phyloP scores from a whole-genome alignment of 2,888 invertebrate species.

The Perithous albicinctus region DNA sequence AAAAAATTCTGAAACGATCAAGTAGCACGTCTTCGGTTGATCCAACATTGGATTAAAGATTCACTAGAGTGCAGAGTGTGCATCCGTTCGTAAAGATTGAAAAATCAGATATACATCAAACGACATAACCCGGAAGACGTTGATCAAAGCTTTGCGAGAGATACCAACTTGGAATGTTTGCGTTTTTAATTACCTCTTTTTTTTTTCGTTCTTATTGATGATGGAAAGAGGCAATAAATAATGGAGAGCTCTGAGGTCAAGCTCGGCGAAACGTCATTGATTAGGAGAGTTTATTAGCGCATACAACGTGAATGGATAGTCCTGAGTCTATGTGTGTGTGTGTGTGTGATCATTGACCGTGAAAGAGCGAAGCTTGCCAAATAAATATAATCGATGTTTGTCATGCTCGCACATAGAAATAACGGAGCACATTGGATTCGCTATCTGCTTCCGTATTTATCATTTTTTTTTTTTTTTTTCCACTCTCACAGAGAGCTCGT shows the following conservation, averaged over 20 bases:
- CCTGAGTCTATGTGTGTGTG: neutral
- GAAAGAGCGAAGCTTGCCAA: conserved; percentile 10
- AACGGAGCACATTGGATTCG: neutral
- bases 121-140: conserved; percentile 63
- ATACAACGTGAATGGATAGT: conserved; percentile 50
- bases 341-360: conserved; percentile 7
- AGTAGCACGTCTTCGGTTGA: neutral
- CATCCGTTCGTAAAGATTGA: conserved; percentile 64
- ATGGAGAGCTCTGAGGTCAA: conserved; percentile 34
- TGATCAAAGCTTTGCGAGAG: conserved; percentile 49
- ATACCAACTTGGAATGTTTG: neutral
- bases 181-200: conserved; percentile 27
- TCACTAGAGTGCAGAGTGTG: conserved; percentile 46
- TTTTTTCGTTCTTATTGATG: neutral
- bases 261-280: conserved; percentile 52
- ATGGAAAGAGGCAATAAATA: conserved; percentile 53
- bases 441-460: too few relatives aligned
- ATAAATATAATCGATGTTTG: conserved; percentile 26
- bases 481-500: neutral
- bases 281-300: conserved; percentile 41
- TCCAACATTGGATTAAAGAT: conserved; percentile 14
- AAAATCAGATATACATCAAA: conserved; percentile 64
- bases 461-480: too few relatives aligned
- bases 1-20: too few relatives aligned
- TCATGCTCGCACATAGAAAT: neutral